phyloP scores from a whole-genome alignment of 2,797 vertebrate species.

The Crypturellus tataupa region DNA sequence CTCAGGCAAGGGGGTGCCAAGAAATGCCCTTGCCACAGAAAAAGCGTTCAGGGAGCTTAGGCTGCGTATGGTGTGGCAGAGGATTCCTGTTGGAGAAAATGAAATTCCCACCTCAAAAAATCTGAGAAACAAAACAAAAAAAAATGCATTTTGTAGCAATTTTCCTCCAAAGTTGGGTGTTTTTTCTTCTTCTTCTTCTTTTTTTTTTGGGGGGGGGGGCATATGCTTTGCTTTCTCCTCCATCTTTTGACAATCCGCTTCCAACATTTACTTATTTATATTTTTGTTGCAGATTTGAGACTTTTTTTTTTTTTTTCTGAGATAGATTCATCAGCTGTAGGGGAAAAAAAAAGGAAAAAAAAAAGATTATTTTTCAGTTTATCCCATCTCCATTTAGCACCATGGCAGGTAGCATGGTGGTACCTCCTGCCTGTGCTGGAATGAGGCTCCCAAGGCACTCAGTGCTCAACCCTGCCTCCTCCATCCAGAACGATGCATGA shows the following conservation, averaged over 20 bases:
- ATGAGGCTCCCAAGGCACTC: neutral
- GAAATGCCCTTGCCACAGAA: neutral
- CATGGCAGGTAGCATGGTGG: too few relatives aligned
- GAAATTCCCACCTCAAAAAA: neutral
- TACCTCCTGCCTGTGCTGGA: too few relatives aligned
- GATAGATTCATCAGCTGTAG: neutral
- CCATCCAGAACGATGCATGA: neutral
- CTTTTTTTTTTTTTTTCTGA: neutral
- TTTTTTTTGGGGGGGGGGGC: neutral
- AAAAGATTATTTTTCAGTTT: neutral
- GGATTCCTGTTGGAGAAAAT: neutral
- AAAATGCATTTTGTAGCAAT: neutral
- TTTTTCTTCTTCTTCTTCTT: neutral
- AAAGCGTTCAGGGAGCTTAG: fast-evolving
- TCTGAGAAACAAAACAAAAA: neutral
- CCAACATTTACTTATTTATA: neutral
- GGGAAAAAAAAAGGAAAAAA: neutral
- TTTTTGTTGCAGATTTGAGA: neutral
- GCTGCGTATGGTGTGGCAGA: neutral
- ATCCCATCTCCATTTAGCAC: neutral
- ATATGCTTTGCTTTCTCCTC: neutral
- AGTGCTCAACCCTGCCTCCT: neutral
- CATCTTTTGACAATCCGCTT: neutral
- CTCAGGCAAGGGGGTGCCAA: neutral
- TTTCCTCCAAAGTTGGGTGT: neutral